Conservation (phyloP, 2,797 vertebrate genomes). For the Ptychadena robeensis region DNA sequence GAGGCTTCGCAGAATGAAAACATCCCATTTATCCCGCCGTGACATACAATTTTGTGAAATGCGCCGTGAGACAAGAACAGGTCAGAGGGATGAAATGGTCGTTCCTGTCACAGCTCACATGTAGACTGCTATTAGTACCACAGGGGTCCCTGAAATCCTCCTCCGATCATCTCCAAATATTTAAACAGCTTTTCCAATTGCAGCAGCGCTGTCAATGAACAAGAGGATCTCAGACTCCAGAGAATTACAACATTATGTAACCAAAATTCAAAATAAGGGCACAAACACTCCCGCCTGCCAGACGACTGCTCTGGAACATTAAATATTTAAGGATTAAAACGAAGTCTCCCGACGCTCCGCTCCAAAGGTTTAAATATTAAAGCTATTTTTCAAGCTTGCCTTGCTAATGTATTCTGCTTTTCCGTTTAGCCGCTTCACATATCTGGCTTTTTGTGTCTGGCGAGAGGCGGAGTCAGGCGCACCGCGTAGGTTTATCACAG, state of each 20-base stretch:
- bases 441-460: constrained; percentile 10
- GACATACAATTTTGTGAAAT: background rate
- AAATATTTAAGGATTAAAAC: constrained; percentile 61
- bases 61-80: constrained; percentile 18
- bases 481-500: background rate
- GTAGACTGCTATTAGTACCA: constrained; percentile 17
- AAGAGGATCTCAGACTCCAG: constrained; percentile 22
- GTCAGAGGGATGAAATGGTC: constrained; percentile 7
- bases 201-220: constrained; percentile 17
- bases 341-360: constrained; percentile 44
- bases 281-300: constrained; percentile 50
- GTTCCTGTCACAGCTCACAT: background rate
- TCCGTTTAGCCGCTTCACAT: constrained; percentile 18
- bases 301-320: constrained; percentile 55
- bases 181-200: constrained; percentile 27
- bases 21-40: constrained; percentile 17
- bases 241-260: constrained; percentile 56
- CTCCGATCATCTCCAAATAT: constrained; percentile 30
- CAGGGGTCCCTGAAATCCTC: constrained; percentile 18
- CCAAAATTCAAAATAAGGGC: constrained; percentile 42
- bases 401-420: constrained; percentile 38
- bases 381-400: constrained; percentile 54
- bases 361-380: constrained; percentile 61
- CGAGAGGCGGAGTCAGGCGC: constrained; percentile 2
- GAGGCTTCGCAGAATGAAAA: background rate